Evolutionary conservation across 2,888 invertebrate species (phyloP).

Genomic region (Hydrotaea cyrtoneurina): DNA sequence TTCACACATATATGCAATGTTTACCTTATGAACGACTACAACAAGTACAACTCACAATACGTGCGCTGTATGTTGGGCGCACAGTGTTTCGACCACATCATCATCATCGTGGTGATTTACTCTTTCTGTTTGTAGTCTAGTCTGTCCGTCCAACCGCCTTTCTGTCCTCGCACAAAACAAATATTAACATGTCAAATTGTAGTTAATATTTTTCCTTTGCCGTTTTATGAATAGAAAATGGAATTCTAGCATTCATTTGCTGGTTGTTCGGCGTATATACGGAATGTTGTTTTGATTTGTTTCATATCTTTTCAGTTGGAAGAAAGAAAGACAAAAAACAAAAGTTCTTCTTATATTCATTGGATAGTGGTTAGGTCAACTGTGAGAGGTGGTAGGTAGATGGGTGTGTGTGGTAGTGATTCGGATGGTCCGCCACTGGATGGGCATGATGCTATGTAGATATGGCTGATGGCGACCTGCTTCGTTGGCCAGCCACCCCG

Average conservation of each 20-base stretch:
- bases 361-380: slow-evolving; percentile 16
- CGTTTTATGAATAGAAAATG: slow-evolving; percentile 13
- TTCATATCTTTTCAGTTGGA: slow-evolving; percentile 19
- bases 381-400: background rate
- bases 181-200: slow-evolving; percentile 36
- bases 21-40: slow-evolving; percentile 15
- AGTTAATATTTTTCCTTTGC: slow-evolving; percentile 34
- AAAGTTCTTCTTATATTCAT: background rate
- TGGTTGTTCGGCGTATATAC: background rate
- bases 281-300: slow-evolving; percentile 24
- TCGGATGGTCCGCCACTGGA: too few species aligned
- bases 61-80: background rate
- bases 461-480: background rate
- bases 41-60: background rate
- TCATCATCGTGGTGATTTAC: background rate
- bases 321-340: background rate
- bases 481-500: background rate
- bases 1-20: slow-evolving; percentile 26
- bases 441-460: background rate
- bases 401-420: too few species aligned
- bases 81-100: background rate
- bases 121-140: background rate
- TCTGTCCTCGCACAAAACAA: background rate
- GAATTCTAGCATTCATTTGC: background rate
- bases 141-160: background rate